Percentiles rank a stretch among this genome's conserved stretches.
Conservation (phyloP, 1,140 invertebrate genomes). For the Dendrolimus kikuchii region DNA sequence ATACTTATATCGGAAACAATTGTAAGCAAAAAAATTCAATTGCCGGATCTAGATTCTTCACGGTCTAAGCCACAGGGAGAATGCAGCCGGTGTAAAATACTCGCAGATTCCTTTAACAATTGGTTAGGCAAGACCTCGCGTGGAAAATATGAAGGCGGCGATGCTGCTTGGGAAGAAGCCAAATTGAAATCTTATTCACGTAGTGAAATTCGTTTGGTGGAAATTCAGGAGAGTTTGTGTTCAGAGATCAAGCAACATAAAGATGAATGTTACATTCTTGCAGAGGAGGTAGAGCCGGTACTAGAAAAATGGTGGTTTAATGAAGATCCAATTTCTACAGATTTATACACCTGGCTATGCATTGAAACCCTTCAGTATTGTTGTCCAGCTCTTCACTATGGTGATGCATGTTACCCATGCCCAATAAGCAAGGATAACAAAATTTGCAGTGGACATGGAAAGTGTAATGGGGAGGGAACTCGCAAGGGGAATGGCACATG, state of each 20-base stretch:
- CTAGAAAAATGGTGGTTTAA: slow-evolving; percentile 95
- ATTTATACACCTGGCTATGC: slow-evolving; percentile 88
- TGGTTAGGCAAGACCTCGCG: slow-evolving; percentile 86
- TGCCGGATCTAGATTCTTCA: neutral
- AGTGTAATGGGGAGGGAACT: slow-evolving; percentile 95
- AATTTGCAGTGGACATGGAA: slow-evolving; percentile 89
- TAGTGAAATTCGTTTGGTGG: slow-evolving; percentile 93
- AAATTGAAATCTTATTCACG: slow-evolving; percentile 90
- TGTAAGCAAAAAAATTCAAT: slow-evolving; percentile 11
- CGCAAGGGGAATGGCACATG: slow-evolving; percentile 95
- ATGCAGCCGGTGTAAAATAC: slow-evolving; percentile 46
- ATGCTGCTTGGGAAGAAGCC: slow-evolving; percentile 97
- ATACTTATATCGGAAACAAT: slow-evolving; percentile 12
- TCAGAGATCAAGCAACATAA: slow-evolving; percentile 60
- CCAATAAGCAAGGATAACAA: slow-evolving; percentile 80
- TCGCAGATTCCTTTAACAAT: slow-evolving; percentile 49
- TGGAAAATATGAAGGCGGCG: slow-evolving; percentile 96
- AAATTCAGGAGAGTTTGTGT: slow-evolving; percentile 93
- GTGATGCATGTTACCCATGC: slow-evolving; percentile 86
- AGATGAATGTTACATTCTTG: slow-evolving; percentile 88
- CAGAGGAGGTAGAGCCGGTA: slow-evolving; percentile 86
- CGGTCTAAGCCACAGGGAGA: slow-evolving; percentile 24
- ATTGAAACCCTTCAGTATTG: slow-evolving; percentile 87
- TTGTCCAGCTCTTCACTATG: slow-evolving; percentile 91
- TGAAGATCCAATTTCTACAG: slow-evolving; percentile 74